Evolutionary conservation across 1,140 invertebrate genomes (phyloP).

Genomic region (Epicauta chinensis): DNA sequence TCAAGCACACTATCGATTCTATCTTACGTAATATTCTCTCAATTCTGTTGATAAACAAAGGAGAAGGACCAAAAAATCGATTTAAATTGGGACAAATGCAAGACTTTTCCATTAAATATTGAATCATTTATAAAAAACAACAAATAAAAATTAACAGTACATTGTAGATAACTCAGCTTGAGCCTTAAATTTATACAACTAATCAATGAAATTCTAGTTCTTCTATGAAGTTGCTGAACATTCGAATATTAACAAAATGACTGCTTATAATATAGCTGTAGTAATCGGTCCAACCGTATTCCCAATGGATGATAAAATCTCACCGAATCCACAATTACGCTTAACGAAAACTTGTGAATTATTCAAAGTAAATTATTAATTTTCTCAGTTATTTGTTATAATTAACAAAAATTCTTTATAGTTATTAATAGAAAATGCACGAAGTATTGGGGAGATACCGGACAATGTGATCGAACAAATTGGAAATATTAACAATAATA

Average conservation of each 20-base stretch:
- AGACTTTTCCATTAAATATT: too few species aligned
- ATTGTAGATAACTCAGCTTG: too few species aligned
- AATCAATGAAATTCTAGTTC: constrained; percentile 45
- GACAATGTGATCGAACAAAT: constrained; percentile 48
- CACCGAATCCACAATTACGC: constrained; percentile 28
- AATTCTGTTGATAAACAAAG: too few species aligned
- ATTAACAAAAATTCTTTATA: constrained; percentile 43
- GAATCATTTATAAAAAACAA: too few species aligned
- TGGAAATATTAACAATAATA: constrained; percentile 18
- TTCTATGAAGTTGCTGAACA: constrained; percentile 53
- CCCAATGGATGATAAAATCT: constrained; percentile 54
- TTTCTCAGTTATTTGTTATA: too few species aligned
- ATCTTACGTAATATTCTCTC: too few species aligned
- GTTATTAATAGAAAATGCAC: constrained; percentile 70
- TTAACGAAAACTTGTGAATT: constrained; percentile 38
- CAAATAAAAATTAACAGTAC: too few species aligned
- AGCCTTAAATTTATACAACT: too few species aligned
- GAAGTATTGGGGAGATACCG: constrained; percentile 64
- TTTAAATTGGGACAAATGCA: too few species aligned
- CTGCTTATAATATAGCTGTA: constrained; percentile 69
- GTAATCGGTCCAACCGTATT: constrained; percentile 78
- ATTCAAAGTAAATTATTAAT: constrained; percentile 28
- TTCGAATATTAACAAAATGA: constrained; percentile 73
- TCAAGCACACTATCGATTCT: too few species aligned
- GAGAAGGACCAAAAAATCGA: too few species aligned